A percentile compares a stretch with the other conserved stretches of the same genome.
Conservation (phyloP, 2,797 vertebrate species). For the Danio aesculapii region DNA sequence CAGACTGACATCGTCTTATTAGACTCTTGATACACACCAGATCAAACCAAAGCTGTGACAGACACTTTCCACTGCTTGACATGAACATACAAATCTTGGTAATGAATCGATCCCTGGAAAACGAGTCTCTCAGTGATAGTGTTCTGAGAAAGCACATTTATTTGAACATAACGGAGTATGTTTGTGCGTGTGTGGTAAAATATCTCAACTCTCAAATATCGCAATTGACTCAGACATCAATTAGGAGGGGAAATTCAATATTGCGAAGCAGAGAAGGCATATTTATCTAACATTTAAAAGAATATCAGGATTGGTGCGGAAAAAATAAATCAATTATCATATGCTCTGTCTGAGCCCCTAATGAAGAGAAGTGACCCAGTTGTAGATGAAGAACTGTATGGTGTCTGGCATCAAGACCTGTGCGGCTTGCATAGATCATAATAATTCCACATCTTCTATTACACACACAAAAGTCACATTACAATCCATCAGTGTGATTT, state of each 20-base stretch:
- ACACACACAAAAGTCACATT: slow-evolving; percentile 26
- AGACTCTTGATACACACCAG: slow-evolving; percentile 41
- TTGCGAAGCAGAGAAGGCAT: background rate
- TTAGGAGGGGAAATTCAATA: slow-evolving; percentile 30
- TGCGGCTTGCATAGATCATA: slow-evolving; percentile 25
- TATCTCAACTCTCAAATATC: slow-evolving; percentile 25
- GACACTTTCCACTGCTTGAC: slow-evolving; percentile 42
- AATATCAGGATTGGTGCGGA: slow-evolving; percentile 39
- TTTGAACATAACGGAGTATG: slow-evolving; percentile 26
- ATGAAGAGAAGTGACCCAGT: slow-evolving; percentile 13
- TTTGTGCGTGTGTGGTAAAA: slow-evolving; percentile 21
- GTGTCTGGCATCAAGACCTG: slow-evolving; percentile 19
- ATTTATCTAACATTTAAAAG: slow-evolving; percentile 44
- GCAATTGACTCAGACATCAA: slow-evolving; percentile 33
- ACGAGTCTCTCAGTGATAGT: slow-evolving; percentile 22
- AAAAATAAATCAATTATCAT: slow-evolving; percentile 35
- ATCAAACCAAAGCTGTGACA: slow-evolving; percentile 34
- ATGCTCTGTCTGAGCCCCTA: slow-evolving; percentile 10
- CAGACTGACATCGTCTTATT: slow-evolving; percentile 39
- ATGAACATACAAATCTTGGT: slow-evolving; percentile 24
- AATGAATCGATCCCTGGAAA: slow-evolving; percentile 43
- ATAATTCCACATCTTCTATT: slow-evolving; percentile 29
- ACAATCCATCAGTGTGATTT: slow-evolving; percentile 12
- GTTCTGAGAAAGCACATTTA: slow-evolving; percentile 32
- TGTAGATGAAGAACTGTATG: slow-evolving; percentile 19